Evolutionary conservation across 2,113 vertebrate species (phyloP).

Genomic region (Phalacrocorax brasilianus): DNA sequence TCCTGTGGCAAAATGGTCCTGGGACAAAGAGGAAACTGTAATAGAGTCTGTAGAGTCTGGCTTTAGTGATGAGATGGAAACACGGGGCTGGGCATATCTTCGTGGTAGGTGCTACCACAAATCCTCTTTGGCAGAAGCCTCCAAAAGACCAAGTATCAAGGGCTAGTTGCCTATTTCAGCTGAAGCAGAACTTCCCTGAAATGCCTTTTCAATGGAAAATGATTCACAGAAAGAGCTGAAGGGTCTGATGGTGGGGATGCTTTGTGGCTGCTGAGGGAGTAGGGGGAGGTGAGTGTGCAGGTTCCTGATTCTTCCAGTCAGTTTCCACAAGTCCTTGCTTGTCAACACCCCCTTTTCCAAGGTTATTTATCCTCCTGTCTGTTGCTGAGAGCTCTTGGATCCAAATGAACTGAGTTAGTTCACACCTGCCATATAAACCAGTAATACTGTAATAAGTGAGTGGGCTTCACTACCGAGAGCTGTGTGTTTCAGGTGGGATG

Average conservation of each 20-base stretch:
- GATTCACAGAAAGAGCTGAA: neutral
- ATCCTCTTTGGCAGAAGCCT: neutral
- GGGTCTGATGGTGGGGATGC: neutral
- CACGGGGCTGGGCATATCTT: neutral
- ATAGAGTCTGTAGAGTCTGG: neutral
- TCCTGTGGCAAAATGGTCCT: neutral
- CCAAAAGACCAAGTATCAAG: neutral
- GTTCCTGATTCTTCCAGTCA: neutral
- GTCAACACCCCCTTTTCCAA: constrained; percentile 31
- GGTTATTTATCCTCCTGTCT: constrained; percentile 31
- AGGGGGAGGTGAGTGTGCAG: neutral
- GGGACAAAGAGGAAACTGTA: neutral
- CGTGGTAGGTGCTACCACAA: neutral
- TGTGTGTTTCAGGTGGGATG: neutral
- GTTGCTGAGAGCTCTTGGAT: constrained; percentile 44
- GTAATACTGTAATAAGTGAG: neutral
- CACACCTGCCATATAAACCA: neutral
- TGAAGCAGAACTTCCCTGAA: neutral
- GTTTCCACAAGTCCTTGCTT: constrained; percentile 13
- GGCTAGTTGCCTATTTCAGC: neutral
- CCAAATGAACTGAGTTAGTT: neutral
- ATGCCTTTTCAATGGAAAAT: neutral
- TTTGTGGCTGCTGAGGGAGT: neutral
- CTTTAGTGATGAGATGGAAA: neutral
- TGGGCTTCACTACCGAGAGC: neutral